Conservation (phyloP, 53 echinoderm and acorn worm genomes). For the Holothuria leucospilota region DNA sequence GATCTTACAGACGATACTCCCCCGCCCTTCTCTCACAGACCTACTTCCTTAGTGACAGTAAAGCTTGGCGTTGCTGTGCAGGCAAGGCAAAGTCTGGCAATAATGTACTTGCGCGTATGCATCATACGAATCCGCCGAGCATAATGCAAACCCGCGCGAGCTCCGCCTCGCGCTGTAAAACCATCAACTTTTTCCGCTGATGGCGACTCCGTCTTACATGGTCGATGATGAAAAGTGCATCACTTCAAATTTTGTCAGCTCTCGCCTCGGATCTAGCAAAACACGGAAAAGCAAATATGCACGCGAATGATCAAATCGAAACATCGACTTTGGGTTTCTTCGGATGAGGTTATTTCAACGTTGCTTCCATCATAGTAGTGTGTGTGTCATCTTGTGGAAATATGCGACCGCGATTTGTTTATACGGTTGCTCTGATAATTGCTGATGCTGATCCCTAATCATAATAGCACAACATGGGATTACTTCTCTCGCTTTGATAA, state of each 20-base stretch:
- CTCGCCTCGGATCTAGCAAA: conserved; percentile 1
- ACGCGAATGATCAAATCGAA: conserved; percentile 22
- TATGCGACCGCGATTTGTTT: conserved; percentile 14
- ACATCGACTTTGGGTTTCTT: conserved; percentile 4
- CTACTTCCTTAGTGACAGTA: no score
- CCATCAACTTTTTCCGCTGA: conserved; percentile 20
- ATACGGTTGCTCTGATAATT: neutral
- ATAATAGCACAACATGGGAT: conserved; percentile 27
- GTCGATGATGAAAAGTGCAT: no score
- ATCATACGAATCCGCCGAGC: no score
- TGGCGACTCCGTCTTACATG: conserved; percentile 5
- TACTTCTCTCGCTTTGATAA: conserved; percentile 10
- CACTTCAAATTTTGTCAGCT: no score
- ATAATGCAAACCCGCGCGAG: conserved; percentile 12
- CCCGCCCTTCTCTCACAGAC: no score
- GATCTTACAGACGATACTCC: no score
- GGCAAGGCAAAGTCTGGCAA: no score
- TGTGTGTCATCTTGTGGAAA: conserved; percentile 13
- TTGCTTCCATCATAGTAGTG: neutral
- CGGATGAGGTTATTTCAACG: conserved; percentile 27
- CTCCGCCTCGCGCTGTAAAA: conserved; percentile 3
- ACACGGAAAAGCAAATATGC: conserved; percentile 20
- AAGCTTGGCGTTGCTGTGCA: no score
- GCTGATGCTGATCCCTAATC: conserved; percentile 4
- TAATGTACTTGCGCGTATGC: no score